Evolutionary conservation across 2,888 invertebrate genomes (phyloP).

Genomic region (Folsomia candida): DNA sequence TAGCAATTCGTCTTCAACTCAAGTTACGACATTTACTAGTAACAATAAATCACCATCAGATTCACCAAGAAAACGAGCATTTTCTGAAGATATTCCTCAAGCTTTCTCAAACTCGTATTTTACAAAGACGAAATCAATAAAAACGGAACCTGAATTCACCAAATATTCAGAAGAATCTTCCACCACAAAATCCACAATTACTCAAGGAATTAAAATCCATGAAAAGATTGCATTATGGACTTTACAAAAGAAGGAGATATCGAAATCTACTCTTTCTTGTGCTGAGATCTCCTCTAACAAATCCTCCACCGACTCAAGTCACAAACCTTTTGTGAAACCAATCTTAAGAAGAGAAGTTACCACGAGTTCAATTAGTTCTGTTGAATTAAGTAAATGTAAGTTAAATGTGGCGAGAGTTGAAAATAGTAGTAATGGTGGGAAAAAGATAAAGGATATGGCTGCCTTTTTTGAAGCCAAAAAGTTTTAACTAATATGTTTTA

Average conservation of each 20-base stretch:
- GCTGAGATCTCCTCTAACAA: background rate
- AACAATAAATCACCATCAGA: slow-evolving; percentile 28
- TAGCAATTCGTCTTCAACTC: background rate
- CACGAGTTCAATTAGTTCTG: slow-evolving; percentile 43
- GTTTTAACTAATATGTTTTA: too few relatives aligned
- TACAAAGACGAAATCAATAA: slow-evolving; percentile 44
- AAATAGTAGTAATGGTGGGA: slow-evolving; percentile 37
- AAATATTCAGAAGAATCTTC: slow-evolving; percentile 10
- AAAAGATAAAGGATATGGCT: slow-evolving; percentile 71
- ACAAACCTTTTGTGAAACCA: slow-evolving; percentile 21
- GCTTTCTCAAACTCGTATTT: slow-evolving; percentile 24
- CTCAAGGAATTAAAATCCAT: slow-evolving; percentile 52
- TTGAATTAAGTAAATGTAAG: slow-evolving; percentile 41
- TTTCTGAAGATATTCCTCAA: slow-evolving; percentile 41
- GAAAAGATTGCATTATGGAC: slow-evolving; percentile 52
- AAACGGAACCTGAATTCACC: slow-evolving; percentile 41
- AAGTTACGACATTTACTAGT: background rate
- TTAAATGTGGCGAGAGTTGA: background rate
- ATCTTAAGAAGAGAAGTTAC: slow-evolving; percentile 41
- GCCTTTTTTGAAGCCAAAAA: slow-evolving; percentile 72
- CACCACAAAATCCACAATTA: slow-evolving; percentile 10
- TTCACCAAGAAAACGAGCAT: slow-evolving; percentile 48
- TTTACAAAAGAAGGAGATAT: slow-evolving; percentile 14
- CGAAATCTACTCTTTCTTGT: slow-evolving; percentile 9
- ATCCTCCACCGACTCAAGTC: background rate